Evolutionary conservation across 2,888 invertebrate species (phyloP), one percentile per base, ranked within the genome.

Genomic region (Agrypnus murinus): DNA sequence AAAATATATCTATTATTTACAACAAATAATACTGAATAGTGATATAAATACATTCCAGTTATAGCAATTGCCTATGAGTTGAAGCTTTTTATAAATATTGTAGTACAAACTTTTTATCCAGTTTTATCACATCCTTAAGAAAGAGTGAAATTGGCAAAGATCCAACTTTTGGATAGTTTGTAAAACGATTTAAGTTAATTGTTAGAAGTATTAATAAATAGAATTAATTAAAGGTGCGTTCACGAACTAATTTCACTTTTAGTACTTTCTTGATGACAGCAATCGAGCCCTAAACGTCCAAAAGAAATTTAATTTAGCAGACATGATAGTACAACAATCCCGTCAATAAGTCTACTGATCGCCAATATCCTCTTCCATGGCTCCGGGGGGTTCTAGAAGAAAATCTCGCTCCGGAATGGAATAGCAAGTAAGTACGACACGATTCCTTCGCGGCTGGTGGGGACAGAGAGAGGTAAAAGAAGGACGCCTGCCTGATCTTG

Each of bases 231-330:
- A 25, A 25, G 25, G 25, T 25, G 25, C 2, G 2, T 5, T 25
- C 25, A n/a, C 5, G 25, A 25, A 25, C 25, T 25, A 25, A 25
- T 25, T 25, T 25, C 5, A 25, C 25, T 25, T 38, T 38, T 10
- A 31, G 10, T 58, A 40, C 17, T 40, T 64, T 38, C 53, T 38
- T 48, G 46, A 65, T 36, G 65, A 25, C 45, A 53, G 59, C 74
- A 74, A 74, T 75, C 71, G 71, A 69, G 69, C 65, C 53, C 66
- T 71, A 74, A 75, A 74, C 69, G 75, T 70, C 73, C 70, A 55
- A 25, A 67, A 79, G 76, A 77, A 80, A 82, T 81, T 80, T 81
- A 82, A 80, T 80, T 80, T 79, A 74, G 74, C 72, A 63, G 72
- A 77, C 75, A 77, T 74, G 76, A 74, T 75, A 67, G 77, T 73